Percentiles rank a stretch among this genome's conserved stretches.
Evolutionary conservation across 2,888 invertebrate species (phyloP).

Genomic region (Pseudeuparius sepicola): DNA sequence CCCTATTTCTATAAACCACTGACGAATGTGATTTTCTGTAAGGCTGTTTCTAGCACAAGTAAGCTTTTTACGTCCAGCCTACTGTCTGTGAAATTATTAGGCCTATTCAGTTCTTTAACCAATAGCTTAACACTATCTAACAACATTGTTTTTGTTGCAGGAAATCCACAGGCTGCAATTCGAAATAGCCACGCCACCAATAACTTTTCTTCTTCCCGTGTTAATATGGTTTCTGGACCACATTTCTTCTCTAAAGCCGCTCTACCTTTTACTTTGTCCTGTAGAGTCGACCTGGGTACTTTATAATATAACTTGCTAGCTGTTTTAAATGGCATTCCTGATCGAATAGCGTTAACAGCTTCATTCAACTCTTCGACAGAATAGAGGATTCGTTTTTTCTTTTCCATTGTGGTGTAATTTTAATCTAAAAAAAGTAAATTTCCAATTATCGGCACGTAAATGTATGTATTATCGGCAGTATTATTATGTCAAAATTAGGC

Average conservation of each 20-base stretch:
- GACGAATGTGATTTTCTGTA: not conserved
- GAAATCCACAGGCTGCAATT: slow-evolving; percentile 12
- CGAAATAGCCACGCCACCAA: slow-evolving; percentile 8
- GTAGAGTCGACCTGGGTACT: slow-evolving; percentile 11
- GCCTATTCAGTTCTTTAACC: slow-evolving; percentile 12
- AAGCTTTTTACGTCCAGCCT: slow-evolving; percentile 5
- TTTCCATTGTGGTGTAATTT: too few species aligned
- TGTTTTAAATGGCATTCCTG: slow-evolving; percentile 12
- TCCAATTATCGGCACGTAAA: slow-evolving; percentile 5
- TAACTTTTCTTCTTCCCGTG: slow-evolving; percentile 10
- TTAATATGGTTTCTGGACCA: slow-evolving; percentile 10
- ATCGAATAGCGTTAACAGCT: slow-evolving; percentile 8
- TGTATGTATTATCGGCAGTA: slow-evolving; percentile 8
- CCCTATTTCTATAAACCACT: slow-evolving; percentile 5
- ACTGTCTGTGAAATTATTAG: too few species aligned
- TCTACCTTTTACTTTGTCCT: slow-evolving; percentile 13
- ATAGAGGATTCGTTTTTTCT: slow-evolving; percentile 4
- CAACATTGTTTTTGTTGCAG: slow-evolving; percentile 8
- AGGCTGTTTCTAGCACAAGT: not conserved
- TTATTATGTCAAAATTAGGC: too few species aligned
- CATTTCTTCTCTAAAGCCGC: slow-evolving; percentile 7
- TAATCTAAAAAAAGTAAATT: slow-evolving; percentile 4
- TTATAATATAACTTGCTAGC: slow-evolving; percentile 11
- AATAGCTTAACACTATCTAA: slow-evolving; percentile 13
- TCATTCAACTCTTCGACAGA: not conserved